Conservation (phyloP, 2,797 vertebrate genomes). For the Danionella dracula region DNA sequence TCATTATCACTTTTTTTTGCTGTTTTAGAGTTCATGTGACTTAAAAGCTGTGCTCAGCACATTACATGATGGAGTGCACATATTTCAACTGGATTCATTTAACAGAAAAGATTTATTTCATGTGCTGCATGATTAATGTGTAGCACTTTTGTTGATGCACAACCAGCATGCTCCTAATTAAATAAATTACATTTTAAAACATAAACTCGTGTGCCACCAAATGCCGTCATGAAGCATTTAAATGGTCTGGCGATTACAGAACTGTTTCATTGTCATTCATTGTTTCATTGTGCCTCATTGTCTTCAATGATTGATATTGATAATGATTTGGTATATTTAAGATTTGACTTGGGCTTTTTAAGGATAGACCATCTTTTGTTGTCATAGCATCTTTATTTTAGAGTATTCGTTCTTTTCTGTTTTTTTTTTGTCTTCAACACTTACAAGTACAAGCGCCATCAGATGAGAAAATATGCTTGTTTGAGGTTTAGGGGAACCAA, state of each 20-base stretch:
- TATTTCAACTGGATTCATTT: neutral
- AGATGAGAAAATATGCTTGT: no score
- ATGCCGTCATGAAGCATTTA: neutral
- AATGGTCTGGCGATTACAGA: no score
- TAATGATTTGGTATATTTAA: neutral
- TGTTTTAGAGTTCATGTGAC: neutral
- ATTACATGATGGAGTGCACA: neutral
- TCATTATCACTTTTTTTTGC: no score
- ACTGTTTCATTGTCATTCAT: no score
- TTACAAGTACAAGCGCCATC: no score
- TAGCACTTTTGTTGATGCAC: neutral
- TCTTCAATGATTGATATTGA: no score
- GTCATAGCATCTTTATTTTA: neutral
- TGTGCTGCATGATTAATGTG: constrained; percentile 4
- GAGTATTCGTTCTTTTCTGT: no score
- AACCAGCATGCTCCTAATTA: constrained; percentile 6
- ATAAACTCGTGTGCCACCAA: neutral
- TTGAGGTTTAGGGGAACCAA: no score
- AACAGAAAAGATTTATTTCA: neutral
- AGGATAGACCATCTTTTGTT: neutral
- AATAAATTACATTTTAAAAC: constrained; percentile 2
- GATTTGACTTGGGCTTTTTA: neutral
- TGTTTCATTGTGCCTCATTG: no score
- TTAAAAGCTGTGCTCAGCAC: constrained; percentile 11
- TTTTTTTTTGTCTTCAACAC: neutral